Conservation (phyloP, 2,113 vertebrate genomes). For the Isurus oxyrinchus region DNA sequence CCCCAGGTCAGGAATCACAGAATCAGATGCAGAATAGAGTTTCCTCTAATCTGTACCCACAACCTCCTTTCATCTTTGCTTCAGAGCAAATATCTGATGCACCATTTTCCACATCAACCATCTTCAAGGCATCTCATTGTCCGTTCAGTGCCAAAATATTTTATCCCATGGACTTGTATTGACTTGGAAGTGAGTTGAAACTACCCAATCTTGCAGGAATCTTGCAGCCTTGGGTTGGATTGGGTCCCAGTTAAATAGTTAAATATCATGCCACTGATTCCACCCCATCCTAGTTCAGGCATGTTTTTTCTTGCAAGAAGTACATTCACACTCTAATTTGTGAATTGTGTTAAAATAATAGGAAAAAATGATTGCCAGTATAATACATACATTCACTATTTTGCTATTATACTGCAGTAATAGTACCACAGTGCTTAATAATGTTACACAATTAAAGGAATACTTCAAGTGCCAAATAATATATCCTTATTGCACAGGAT, state of each 20-base stretch:
- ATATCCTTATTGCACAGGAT: not conserved
- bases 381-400: not conserved
- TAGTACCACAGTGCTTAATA: not conserved
- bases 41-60: not conserved
- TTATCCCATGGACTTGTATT: not conserved
- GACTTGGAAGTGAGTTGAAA: slow-evolving; percentile 1
- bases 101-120: not conserved
- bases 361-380: not conserved
- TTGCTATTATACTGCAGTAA: not conserved
- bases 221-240: not conserved
- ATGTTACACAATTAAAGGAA: not conserved
- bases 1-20: not conserved
- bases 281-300: not conserved
- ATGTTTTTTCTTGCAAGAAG: not conserved
- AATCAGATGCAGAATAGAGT: not conserved
- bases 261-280: not conserved
- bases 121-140: not conserved
- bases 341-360: not conserved
- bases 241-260: not conserved
- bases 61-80: not conserved
- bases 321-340: not conserved
- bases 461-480: not conserved
- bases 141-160: not conserved
- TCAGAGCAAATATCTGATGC: not conserved
- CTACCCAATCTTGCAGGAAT: not conserved